Evolutionary conservation across 2,888 invertebrate genomes (phyloP), one percentile per base, ranked within the genome.

Genomic region (Bellardia pandia): DNA sequence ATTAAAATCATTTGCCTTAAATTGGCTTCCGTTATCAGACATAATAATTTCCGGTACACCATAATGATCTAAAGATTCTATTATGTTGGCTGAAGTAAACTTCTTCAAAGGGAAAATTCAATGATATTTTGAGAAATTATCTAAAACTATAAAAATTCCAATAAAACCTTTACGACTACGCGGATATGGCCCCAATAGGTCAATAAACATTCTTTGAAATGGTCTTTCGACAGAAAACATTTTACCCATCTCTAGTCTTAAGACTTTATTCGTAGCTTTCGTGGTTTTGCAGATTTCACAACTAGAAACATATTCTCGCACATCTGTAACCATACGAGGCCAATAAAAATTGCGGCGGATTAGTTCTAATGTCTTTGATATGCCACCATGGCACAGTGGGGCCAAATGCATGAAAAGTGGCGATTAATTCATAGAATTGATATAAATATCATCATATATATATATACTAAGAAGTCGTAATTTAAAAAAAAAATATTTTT

Each of bases 31-130:
- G 9, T 62, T 62, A 37, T 62, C 62, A 14, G 23, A 16, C 13
- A 62, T 62, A 9, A 62, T 9, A 23, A 37, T 6, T 33, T 62
- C 62, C 1, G 62, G 62, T 33, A 62, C 37, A 6, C 62, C 62
- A 37, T 33, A 62, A 14, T 62, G 62, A 62, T 62, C 62, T 7
- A 62, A 13, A 62, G 33, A 62, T 2, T 62, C 62, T 13, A 62
- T 9, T 11, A 62, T 62, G 13, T 3, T 16, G 0, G 33, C 9
- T 13, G 62, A 7, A 5, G 33, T 62, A 62, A 62, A 62, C 14
- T 62, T 62, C 13, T 62, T 62, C 2, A 58, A 7, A 16, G 56
- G 56, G 11, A 6, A 58, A 9, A 23, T 5, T 23, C 56, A 58
- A 23, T 58, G 56, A 23, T 23, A 58, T 30, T 58, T 58, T 30